Percentiles rank a stretch among this genome's conserved stretches.
Conservation (phyloP, 2,797 vertebrate genomes). For the Leptatherina wallacei region DNA sequence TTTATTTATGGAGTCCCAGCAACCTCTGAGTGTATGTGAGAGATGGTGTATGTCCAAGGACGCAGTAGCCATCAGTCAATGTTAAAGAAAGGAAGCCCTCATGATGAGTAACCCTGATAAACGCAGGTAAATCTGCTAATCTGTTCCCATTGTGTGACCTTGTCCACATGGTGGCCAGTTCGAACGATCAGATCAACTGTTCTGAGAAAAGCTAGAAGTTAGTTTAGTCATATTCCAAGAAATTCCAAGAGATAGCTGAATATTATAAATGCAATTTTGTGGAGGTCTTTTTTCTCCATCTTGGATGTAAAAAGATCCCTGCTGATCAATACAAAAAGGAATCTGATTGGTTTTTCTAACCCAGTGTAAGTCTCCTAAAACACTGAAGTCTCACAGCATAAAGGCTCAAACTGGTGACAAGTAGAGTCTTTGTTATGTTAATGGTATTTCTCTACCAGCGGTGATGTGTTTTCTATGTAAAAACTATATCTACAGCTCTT, state of each 20-base stretch:
- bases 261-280: too few relatives aligned
- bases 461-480: background rate
- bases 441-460: background rate
- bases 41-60: slow-evolving; percentile 7
- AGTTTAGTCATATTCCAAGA: too few relatives aligned
- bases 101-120: slow-evolving; percentile 25
- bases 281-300: background rate
- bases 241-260: too few relatives aligned
- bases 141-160: background rate
- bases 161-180: slow-evolving; percentile 1
- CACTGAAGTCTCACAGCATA: too few relatives aligned
- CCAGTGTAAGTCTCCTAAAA: background rate
- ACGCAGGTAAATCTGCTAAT: background rate
- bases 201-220: too few relatives aligned
- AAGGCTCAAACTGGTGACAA: background rate
- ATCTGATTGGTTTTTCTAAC: background rate
- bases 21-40: slow-evolving; percentile 11
- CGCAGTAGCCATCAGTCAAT: slow-evolving; percentile 29
- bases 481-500: too few relatives aligned
- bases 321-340: background rate
- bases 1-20: slow-evolving; percentile 43
- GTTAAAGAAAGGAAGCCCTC: slow-evolving; percentile 20
- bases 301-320: background rate
- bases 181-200: background rate
- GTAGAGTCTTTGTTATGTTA: background rate